A percentile compares a stretch with the other conserved stretches of the same genome.
These are phyloP conservation scores for Ginglymostoma cirratum DNA, from an alignment of 2,113 vertebrate species.

Conservation along the genomic window DNA sequence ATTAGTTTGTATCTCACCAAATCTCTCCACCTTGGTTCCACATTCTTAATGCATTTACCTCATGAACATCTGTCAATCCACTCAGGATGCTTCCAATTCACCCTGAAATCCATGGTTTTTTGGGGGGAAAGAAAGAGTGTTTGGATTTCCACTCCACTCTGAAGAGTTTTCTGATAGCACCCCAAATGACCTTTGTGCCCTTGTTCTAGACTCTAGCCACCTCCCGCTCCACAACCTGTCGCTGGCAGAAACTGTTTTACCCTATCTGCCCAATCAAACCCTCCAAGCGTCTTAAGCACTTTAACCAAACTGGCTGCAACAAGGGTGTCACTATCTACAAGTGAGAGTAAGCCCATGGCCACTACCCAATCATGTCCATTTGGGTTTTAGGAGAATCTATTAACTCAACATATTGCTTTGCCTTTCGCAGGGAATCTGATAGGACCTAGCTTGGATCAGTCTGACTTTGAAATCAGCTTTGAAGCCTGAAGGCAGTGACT, in stretches of 20 bases:
- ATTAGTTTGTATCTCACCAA: not conserved
- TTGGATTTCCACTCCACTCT: not conserved
- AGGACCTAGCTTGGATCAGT: not conserved
- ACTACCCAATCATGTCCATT: not conserved
- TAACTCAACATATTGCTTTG: not conserved
- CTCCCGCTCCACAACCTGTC: too few species aligned
- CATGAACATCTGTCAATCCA: not conserved
- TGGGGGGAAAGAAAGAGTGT: not conserved
- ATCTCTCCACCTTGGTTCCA: not conserved
- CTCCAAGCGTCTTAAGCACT: too few species aligned
- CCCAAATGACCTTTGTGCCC: not conserved
- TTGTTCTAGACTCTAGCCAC: not conserved
- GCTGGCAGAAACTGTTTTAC: too few species aligned
- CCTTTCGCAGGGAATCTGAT: not conserved
- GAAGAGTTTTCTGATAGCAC: not conserved
- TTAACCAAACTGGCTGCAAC: too few species aligned
- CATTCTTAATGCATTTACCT: not conserved
- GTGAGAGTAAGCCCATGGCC: not conserved
- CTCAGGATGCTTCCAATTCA: not conserved
- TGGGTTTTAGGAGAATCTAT: not conserved
- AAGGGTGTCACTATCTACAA: not conserved
- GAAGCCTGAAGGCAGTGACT: not conserved
- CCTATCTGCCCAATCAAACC: too few species aligned
- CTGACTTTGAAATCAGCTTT: not conserved
- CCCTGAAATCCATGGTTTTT: not conserved